These are phyloP conservation scores for Canis aureus DNA, from an alignment of 2,113 vertebrate genomes.

Conservation along the genomic window DNA sequence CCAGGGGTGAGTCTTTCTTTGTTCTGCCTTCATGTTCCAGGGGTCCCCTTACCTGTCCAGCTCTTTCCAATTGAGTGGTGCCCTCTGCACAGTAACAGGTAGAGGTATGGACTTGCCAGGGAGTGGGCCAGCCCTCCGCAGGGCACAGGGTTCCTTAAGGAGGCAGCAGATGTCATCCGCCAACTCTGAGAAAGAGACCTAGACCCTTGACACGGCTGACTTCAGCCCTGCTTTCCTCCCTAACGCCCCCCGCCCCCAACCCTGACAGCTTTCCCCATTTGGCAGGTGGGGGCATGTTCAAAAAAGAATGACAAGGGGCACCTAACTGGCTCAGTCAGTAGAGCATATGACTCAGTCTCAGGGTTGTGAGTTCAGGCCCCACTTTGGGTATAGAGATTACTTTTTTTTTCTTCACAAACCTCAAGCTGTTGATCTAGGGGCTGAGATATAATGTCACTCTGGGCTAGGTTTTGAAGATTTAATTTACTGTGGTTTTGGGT, in stretches of 20 bases:
- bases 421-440: neutral
- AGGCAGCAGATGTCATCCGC: constrained; percentile 88
- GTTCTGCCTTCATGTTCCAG: neutral
- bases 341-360: neutral
- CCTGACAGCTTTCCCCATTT: neutral
- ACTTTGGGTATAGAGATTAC: neutral
- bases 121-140: constrained; percentile 8
- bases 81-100: constrained; percentile 81
- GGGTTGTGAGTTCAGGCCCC: neutral
- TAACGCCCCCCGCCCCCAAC: neutral
- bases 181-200: constrained; percentile 83
- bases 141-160: constrained; percentile 88
- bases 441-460: neutral
- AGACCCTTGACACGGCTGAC: neutral
- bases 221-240: neutral
- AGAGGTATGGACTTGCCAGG: constrained; percentile 42
- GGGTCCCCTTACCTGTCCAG: constrained; percentile 88
- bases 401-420: neutral
- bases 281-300: neutral
- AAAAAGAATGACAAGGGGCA: neutral
- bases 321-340: neutral
- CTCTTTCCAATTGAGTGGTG: constrained; percentile 90
- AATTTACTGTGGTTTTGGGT: neutral
- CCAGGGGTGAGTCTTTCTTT: neutral
- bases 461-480: neutral